Base-by-base conservation (phyloP, 2,113 vertebrate genomes). In the Melanerpes aurifrons region DNA sequence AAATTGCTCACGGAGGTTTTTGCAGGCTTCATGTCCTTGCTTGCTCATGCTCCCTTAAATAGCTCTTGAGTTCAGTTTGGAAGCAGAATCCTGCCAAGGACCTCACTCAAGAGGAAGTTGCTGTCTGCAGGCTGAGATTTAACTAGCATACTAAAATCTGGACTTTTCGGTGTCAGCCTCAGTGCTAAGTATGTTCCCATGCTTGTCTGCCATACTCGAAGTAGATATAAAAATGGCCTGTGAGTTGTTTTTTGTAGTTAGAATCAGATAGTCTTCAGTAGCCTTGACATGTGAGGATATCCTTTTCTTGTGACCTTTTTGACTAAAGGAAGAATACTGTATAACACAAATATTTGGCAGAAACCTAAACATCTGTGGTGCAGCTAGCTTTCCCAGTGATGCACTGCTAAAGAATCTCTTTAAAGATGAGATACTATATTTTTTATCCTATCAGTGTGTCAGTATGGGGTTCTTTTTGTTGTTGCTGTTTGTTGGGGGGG, bases 251-350 rank as follows among this genome's bases (percentile, higher is more conserved):
- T 81, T 31, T 29, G 5, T 12, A 37, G 31, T 20, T 47, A 63
- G 48, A 86, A 86, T 31, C 7, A 40, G 50, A 71, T 11, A n/a
- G 11, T 58, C 31, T 68, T 54, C 62, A 26, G 24, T 12, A 43
- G 15, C 43, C 15, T 43, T 66, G 11, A 26, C 7, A 21, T 8
- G 1, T 0, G 2, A 72, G 15, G 1, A 2, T 6, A 61, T 47
- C 4, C 12, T 69, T 40, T 63, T 61, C 7, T 82, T 47, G 7
- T 54, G 35, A 32, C 4, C 6, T 81, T 0, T 40, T 83, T 7
- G 4, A 6, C 12, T 79, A n/a, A 82, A 87, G 50, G 4, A 57
- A 15, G 13, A 58, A 56, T 31, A 50, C 50, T 56, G 4, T n/a
- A 9, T 43, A 82, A 54, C 2, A 22, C 4, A 4, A 35, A 5